phyloP scores from a whole-genome alignment of 2,113 vertebrate species.

The Kryptolebias marmoratus region DNA sequence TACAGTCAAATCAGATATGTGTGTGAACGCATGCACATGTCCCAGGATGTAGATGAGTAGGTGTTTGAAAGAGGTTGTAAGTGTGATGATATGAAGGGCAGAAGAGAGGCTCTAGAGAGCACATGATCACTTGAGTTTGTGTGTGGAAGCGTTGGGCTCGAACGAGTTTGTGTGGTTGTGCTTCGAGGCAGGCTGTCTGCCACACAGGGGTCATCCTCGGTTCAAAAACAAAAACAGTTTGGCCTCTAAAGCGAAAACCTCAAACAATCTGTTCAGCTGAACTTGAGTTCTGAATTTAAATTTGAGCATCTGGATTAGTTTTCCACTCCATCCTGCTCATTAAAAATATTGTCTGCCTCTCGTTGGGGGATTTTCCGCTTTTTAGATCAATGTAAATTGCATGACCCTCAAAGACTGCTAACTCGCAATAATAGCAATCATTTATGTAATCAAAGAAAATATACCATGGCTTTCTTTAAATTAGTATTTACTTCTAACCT shows the following conservation, averaged over 20 bases:
- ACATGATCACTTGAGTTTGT: conserved; percentile 28
- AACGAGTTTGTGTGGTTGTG: conserved; percentile 32
- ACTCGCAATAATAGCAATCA: conserved; percentile 1
- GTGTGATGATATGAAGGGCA: conserved; percentile 24
- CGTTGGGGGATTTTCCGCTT: conserved; percentile 20
- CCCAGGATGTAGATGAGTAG: conserved; percentile 10
- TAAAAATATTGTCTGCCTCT: conserved; percentile 19
- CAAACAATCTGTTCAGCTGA: conserved; percentile 14
- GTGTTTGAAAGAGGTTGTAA: conserved; percentile 25
- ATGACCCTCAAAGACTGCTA: not conserved
- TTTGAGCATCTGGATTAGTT: conserved; percentile 53
- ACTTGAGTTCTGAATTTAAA: conserved; percentile 20
- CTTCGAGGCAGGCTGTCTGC: conserved; percentile 45
- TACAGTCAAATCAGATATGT: conserved; percentile 3
- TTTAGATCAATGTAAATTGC: conserved; percentile 30
- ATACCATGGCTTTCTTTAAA: not conserved
- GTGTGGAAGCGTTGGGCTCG: conserved; percentile 2
- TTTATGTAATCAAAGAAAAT: not conserved
- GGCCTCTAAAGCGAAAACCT: conserved; percentile 19
- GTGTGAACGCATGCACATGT: conserved; percentile 10
- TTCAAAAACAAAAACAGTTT: conserved; percentile 42
- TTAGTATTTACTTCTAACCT: not conserved
- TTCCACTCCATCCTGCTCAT: conserved; percentile 25
- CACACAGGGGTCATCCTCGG: conserved; percentile 43
- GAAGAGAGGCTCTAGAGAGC: conserved; percentile 13